A percentile compares a stretch with the other conserved stretches of the same genome.
These are phyloP conservation scores for Todiramphus saurophagus DNA, from an alignment of 2,113 vertebrate species.

Conservation along the genomic window DNA sequence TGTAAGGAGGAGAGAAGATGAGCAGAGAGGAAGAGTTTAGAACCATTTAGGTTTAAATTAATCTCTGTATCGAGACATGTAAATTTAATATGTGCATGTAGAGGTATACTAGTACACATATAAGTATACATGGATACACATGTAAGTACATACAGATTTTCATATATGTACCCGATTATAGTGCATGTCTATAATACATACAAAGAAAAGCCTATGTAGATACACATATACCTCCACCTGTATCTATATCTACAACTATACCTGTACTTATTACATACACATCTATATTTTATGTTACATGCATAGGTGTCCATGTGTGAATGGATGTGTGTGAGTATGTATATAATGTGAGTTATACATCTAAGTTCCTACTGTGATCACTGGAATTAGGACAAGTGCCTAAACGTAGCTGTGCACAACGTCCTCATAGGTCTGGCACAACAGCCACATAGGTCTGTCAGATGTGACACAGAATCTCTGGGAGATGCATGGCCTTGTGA, in stretches of 20 bases:
- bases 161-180: not conserved
- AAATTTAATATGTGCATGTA: rapidly evolving
- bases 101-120: not conserved
- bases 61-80: not conserved
- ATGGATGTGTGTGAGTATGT: not conserved
- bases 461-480: not conserved
- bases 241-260: not conserved
- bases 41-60: not conserved
- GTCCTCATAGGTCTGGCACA: too few relatives aligned
- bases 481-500: not conserved
- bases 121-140: not conserved
- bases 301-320: rapidly evolving
- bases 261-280: not conserved
- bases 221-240: not conserved
- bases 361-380: not conserved
- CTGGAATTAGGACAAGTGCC: not conserved
- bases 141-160: not conserved
- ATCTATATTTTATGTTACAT: not conserved
- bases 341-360: not conserved
- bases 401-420: not conserved
- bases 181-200: not conserved
- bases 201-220: not conserved
- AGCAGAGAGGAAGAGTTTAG: too few relatives aligned
- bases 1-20: not conserved
- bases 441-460: not conserved